Percentiles rank a stretch among this genome's conserved stretches.
Evolutionary conservation across 2,888 invertebrate genomes (phyloP).

Genomic region (Drosophila infuscata): DNA sequence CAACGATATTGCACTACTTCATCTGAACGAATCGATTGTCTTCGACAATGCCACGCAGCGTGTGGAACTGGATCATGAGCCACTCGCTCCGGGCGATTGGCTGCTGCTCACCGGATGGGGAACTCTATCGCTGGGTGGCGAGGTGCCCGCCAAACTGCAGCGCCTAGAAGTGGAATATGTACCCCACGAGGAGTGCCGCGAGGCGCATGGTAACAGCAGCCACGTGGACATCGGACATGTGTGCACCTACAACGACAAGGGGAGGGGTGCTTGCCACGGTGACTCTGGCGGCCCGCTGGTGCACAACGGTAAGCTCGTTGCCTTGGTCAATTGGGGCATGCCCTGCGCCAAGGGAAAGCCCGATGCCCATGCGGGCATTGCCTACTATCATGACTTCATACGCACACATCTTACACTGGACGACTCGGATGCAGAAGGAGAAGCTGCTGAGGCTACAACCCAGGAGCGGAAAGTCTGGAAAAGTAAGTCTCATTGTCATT

Average conservation of each 20-base stretch:
- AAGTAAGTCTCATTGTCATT: slow-evolving; percentile 43
- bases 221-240: slow-evolving; percentile 87
- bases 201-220: slow-evolving; percentile 85
- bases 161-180: slow-evolving; percentile 87
- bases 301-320: slow-evolving; percentile 80
- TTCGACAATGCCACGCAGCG: slow-evolving; percentile 86
- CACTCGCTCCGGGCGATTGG: slow-evolving; percentile 85
- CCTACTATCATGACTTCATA: slow-evolving; percentile 83
- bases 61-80: slow-evolving; percentile 85
- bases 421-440: slow-evolving; percentile 1
- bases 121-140: slow-evolving; percentile 85
- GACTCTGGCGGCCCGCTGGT: slow-evolving; percentile 83
- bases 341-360: slow-evolving; percentile 83
- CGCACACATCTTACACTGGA: slow-evolving; percentile 70
- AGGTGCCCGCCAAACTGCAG: slow-evolving; percentile 87
- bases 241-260: slow-evolving; percentile 87
- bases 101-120: slow-evolving; percentile 89
- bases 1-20: slow-evolving; percentile 90
- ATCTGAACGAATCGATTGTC: slow-evolving; percentile 86
- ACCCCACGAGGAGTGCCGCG: slow-evolving; percentile 86
- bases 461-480: slow-evolving; percentile 7
- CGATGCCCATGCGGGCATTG: slow-evolving; percentile 83
- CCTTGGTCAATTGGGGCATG: slow-evolving; percentile 83
- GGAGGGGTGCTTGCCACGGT: slow-evolving; percentile 86
- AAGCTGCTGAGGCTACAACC: slow-evolving; percentile 2